These are phyloP conservation scores for Dicrostonyx torquatus DNA, from an alignment of 2,797 vertebrate genomes.

Conservation along the genomic window DNA sequence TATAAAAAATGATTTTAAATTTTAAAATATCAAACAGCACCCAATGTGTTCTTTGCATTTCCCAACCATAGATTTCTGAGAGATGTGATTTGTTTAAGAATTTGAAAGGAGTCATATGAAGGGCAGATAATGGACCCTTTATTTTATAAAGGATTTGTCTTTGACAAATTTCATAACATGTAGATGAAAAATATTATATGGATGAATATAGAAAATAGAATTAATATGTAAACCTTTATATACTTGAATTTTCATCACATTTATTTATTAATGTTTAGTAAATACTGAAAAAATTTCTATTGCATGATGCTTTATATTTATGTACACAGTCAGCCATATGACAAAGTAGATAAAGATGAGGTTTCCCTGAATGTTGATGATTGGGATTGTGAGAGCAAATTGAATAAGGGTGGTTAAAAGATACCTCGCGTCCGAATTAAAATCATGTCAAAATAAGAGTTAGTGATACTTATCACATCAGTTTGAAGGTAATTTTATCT, in stretches of 20 bases:
- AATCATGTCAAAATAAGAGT: background rate
- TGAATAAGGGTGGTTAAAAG: background rate
- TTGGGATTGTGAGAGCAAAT: background rate
- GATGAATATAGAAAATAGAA: constrained; percentile 11
- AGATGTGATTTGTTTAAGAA: constrained; percentile 44
- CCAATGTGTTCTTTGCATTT: background rate
- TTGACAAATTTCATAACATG: background rate
- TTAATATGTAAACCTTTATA: background rate
- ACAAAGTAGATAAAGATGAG: background rate
- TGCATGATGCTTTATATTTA: background rate
- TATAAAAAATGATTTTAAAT: constrained; percentile 49
- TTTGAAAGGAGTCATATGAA: constrained; percentile 16
- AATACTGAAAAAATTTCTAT: background rate
- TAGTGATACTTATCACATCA: background rate
- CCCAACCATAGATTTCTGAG: constrained; percentile 12
- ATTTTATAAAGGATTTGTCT: constrained; percentile 10
- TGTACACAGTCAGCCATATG: background rate
- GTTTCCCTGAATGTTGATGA: background rate
- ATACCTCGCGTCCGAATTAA: background rate
- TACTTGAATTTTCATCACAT: background rate
- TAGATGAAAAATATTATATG: background rate
- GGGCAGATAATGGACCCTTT: constrained; percentile 47
- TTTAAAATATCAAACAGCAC: constrained; percentile 64
- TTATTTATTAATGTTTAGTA: background rate
- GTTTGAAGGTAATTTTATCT: background rate